Percentiles rank a stretch among this genome's conserved stretches.
phyloP scores from a whole-genome alignment of 2,888 invertebrate species.

The Yponomeuta sedellus region DNA sequence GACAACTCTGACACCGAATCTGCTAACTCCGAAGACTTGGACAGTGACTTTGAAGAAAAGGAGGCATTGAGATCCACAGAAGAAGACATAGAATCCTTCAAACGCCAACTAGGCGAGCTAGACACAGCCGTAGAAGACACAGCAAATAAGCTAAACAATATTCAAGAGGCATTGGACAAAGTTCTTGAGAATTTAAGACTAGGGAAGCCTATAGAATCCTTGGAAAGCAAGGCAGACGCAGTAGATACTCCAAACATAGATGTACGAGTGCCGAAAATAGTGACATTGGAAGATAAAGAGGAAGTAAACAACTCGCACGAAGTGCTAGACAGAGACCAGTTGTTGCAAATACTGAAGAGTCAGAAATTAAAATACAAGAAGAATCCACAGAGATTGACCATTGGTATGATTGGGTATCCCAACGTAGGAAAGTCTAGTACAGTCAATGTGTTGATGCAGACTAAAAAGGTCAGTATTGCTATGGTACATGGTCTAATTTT shows the following conservation, averaged over 20 bases:
- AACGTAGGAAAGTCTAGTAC: conserved; percentile 99
- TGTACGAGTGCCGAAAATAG: conserved; percentile 5
- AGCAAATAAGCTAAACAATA: conserved; percentile 71
- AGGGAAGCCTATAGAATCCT: conserved; percentile 49
- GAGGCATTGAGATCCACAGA: conserved; percentile 44
- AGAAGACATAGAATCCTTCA: conserved; percentile 65
- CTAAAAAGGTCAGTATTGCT: conserved; percentile 80
- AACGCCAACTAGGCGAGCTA: conserved; percentile 68
- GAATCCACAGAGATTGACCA: conserved; percentile 80
- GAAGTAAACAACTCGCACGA: conserved; percentile 71
- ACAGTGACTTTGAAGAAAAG: conserved; percentile 36
- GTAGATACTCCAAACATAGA: conserved; percentile 20
- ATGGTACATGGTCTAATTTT: neutral
- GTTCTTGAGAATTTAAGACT: conserved; percentile 54
- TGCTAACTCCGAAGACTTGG: conserved; percentile 37
- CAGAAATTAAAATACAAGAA: conserved; percentile 59
- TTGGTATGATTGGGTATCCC: conserved; percentile 98
- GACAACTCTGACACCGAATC: conserved; percentile 42
- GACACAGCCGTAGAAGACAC: conserved; percentile 72
- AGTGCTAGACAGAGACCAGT: conserved; percentile 80
- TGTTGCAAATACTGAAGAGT: conserved; percentile 83
- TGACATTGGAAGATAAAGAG: conserved; percentile 20
- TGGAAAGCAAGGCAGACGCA: conserved; percentile 23
- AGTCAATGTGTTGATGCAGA: conserved; percentile 92
- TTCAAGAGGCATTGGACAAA: conserved; percentile 69